A percentile compares a stretch with the other conserved stretches of the same genome.
These are phyloP conservation scores for Cydia pomonella DNA, from an alignment of 1,140 invertebrate species.

Conservation along the genomic window DNA sequence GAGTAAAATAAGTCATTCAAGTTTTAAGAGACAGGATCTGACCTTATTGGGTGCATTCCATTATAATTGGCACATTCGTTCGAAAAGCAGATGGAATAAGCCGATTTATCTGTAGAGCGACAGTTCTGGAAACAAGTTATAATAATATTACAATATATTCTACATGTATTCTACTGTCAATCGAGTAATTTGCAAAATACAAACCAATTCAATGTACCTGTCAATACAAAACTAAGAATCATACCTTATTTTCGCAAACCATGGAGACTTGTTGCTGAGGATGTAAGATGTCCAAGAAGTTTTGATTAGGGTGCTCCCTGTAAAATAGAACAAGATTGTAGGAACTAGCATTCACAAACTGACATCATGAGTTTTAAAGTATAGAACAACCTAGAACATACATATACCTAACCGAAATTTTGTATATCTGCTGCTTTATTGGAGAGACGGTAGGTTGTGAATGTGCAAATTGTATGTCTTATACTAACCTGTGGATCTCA, in stretches of 20 bases:
- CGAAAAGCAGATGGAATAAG: slow-evolving; percentile 97
- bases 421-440: neutral
- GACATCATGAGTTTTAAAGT: too few species aligned
- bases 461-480: neutral
- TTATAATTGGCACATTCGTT: slow-evolving; percentile 98
- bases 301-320: slow-evolving; percentile 90
- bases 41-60: slow-evolving; percentile 95
- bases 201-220: neutral
- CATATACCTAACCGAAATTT: too few species aligned
- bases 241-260: slow-evolving; percentile 98
- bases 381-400: too few species aligned
- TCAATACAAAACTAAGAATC: neutral
- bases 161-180: too few species aligned
- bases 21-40: too few species aligned
- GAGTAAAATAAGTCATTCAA: too few species aligned
- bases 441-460: neutral
- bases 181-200: neutral
- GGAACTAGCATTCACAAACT: neutral
- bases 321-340: slow-evolving; percentile 32
- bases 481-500: slow-evolving; percentile 85
- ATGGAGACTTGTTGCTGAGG: slow-evolving; percentile 97
- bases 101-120: slow-evolving; percentile 94
- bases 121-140: slow-evolving; percentile 91
- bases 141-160: slow-evolving; percentile 31
- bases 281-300: slow-evolving; percentile 95